phyloP scores from a whole-genome alignment of 2,797 vertebrate genomes.

The Simalia tracyae region DNA sequence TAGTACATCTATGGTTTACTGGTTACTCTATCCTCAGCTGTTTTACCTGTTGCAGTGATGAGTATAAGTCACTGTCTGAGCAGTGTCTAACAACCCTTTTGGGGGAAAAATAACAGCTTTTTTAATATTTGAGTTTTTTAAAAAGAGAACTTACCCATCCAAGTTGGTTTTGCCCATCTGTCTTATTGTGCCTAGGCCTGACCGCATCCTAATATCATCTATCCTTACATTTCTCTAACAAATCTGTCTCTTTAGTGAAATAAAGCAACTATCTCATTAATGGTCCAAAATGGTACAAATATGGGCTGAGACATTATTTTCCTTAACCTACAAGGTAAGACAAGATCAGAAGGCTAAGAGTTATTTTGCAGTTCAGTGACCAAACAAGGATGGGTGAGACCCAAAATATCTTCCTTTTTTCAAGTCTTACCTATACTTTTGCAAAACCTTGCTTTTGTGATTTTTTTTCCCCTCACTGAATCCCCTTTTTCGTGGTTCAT shows the following conservation, averaged over 20 bases:
- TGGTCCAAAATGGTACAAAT: neutral
- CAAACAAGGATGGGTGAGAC: no score
- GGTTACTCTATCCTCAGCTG: no score
- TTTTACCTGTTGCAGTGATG: no score
- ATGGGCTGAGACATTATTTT: neutral
- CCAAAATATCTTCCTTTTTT: neutral
- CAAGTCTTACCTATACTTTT: neutral
- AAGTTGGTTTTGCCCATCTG: no score
- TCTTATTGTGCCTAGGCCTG: neutral
- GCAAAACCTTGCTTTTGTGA: no score
- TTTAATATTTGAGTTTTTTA: no score
- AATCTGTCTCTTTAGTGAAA: conserved; percentile 6
- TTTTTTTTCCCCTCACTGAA: neutral
- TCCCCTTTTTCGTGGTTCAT: neutral
- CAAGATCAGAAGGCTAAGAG: neutral
- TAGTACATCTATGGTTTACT: no score
- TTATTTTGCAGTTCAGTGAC: no score
- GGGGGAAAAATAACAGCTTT: no score
- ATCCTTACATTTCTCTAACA: neutral
- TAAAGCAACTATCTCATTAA: neutral
- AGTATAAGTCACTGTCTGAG: no score
- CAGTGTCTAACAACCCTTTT: no score
- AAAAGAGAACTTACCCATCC: no score
- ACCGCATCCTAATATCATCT: neutral
- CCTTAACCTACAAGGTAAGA: neutral